These are phyloP conservation scores for Plebejus argus DNA, from an alignment of 2,888 invertebrate genomes.

Conservation along the genomic window DNA sequence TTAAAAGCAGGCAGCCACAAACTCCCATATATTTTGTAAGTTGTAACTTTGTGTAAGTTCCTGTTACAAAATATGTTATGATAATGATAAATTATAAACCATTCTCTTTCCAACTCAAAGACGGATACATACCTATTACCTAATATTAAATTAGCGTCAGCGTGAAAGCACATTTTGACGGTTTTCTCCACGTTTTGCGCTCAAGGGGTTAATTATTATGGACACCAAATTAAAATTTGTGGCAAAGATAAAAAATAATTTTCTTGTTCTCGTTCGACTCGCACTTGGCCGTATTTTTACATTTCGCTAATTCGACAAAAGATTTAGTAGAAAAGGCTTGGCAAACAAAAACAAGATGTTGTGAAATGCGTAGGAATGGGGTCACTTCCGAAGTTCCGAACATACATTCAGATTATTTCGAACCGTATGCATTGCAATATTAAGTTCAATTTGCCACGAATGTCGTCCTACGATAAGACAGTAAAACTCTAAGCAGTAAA, in stretches of 20 bases:
- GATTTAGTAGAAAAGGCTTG: slow-evolving; percentile 27
- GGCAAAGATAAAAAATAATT: too few relatives aligned
- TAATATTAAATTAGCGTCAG: too few relatives aligned
- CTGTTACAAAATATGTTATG: neutral
- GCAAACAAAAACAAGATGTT: slow-evolving; percentile 27
- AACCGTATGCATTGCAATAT: neutral
- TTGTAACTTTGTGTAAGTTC: neutral
- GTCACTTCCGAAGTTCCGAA: slow-evolving; percentile 38
- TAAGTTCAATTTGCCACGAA: slow-evolving; percentile 4
- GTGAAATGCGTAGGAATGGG: slow-evolving; percentile 38
- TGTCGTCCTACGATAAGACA: slow-evolving; percentile 28
- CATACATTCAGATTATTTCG: neutral
- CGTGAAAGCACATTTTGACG: neutral
- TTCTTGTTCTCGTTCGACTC: neutral
- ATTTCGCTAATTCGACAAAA: slow-evolving; percentile 10
- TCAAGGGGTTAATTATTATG: neutral
- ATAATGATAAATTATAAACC: neutral
- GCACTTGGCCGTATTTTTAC: neutral
- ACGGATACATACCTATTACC: too few relatives aligned
- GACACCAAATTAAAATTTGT: neutral
- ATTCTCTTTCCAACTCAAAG: too few relatives aligned
- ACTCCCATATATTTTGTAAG: too few relatives aligned
- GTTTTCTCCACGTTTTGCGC: neutral
- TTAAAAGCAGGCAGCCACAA: neutral
- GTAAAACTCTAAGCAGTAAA: too few relatives aligned